Evolutionary conservation across 1,140 invertebrate genomes (phyloP).

Genomic region (Sesamia nonagrioides): DNA sequence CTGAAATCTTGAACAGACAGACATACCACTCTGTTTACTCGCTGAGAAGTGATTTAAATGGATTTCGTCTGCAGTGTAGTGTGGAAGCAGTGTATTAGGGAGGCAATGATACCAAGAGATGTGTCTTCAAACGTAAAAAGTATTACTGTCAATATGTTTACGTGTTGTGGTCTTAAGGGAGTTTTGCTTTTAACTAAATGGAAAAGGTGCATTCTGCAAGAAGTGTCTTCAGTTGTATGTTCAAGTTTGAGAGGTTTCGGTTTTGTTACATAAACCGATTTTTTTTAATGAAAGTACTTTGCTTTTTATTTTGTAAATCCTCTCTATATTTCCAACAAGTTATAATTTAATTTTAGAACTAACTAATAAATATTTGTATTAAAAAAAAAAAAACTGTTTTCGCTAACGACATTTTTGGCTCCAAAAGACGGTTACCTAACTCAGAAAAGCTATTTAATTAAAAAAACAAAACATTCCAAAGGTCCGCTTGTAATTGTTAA

Average conservation of each 20-base stretch:
- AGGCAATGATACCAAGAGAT: neutral
- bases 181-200: conserved; percentile 32
- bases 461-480: too few species aligned
- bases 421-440: too few species aligned
- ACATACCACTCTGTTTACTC: neutral
- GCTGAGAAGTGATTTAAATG: conserved; percentile 19
- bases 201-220: conserved; percentile 11
- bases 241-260: neutral
- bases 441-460: too few species aligned
- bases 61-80: conserved; percentile 16
- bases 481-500: too few species aligned
- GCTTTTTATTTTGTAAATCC: too few species aligned
- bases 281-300: neutral
- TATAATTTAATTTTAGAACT: too few species aligned
- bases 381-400: too few species aligned
- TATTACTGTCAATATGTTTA: conserved; percentile 18
- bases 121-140: neutral
- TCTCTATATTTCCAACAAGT: too few species aligned
- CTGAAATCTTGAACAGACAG: conserved; percentile 19
- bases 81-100: neutral
- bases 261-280: neutral
- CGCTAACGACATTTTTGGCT: too few species aligned
- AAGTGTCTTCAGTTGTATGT: neutral
- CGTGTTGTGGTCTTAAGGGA: neutral
- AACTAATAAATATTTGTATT: too few species aligned